Conservation (phyloP, 2,797 vertebrate genomes). For the Xiphorhynchus erythropygius region DNA sequence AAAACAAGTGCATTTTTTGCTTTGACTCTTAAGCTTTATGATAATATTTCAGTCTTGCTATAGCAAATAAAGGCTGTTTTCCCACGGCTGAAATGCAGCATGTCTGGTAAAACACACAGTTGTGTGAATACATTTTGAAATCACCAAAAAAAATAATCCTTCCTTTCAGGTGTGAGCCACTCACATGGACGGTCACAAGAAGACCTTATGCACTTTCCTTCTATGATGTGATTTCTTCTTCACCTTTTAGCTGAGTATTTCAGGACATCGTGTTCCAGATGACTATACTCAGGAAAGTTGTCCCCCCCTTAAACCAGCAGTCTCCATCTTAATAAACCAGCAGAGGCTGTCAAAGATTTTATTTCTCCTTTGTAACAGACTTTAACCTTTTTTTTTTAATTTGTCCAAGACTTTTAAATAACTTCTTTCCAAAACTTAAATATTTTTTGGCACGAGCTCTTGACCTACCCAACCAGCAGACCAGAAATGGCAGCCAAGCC, state of each 20-base stretch:
- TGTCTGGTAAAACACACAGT: not conserved
- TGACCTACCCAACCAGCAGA: not conserved
- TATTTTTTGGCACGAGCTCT: not conserved
- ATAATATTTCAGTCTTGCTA: not conserved
- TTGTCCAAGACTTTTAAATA: not conserved
- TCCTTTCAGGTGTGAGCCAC: not conserved
- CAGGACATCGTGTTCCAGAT: not conserved
- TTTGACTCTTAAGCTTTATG: not conserved
- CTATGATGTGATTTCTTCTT: not conserved
- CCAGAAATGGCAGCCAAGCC: not conserved
- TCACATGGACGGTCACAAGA: not conserved
- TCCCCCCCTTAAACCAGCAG: not conserved
- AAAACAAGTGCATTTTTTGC: not conserved
- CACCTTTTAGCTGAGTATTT: not conserved
- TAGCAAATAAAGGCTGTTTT: not conserved
- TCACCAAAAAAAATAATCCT: not conserved
- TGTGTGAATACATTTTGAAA: not conserved
- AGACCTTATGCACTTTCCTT: not conserved
- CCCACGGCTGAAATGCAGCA: not conserved
- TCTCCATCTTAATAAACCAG: not conserved
- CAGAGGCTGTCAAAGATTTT: not conserved
- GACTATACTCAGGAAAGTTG: not conserved
- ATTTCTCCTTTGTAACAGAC: not conserved
- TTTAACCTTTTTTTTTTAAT: not conserved
- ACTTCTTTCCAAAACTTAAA: not conserved